Base-by-base conservation (phyloP, 2,888 invertebrate genomes). In the Dione juno region DNA sequence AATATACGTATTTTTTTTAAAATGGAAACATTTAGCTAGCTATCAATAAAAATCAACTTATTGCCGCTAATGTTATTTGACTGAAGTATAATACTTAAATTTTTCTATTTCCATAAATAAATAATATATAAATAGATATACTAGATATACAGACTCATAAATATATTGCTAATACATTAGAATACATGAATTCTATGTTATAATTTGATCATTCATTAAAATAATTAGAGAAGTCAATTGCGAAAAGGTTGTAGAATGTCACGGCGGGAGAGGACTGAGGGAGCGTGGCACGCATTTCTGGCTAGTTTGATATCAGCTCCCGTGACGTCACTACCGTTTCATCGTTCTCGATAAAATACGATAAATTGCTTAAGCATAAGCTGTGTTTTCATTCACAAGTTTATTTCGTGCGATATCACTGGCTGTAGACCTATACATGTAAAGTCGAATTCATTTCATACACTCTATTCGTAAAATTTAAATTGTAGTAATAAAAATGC, bases 261-360 rank as follows among this genome's bases (percentile, higher is more conserved):
- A 77, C 92, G 80, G 79, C 81, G 80, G 81, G 81, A 79, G 80
- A 87, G 88, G 85, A 84, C 86, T 84, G 88, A 86, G 89, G 84
- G 89, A 90, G 89, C 87, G 88, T 87, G 86, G 88, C 87, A 89
- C 90, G 89, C 90, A 88, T 89, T 88, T 89, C 92, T 85, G 87
- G 85, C 89, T 92, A 93, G 92, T 93, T 90, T 89, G 90, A 87
- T 90, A 89, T 86, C 91, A 86, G 90, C 89, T 78, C 80, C 81
- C 90, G 91, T 86, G 89, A 89, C 90, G 90, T 88, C 92, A 86
- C 84, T 78, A 88, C 85, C 86, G 88, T 81, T 82, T 78, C 80
- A 78, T 77, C 81, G 85, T 79, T 78, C 80, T 71, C 81, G 78
- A 77, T 82, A 77, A 80, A 81, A 83, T 80, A 82, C 84, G 85